Evolutionary conservation across 37 sponge, comb jelly and placozoan species (phyloP), one percentile per base, ranked within the genome.

Genomic region (Diacarnus erythraeanus): DNA sequence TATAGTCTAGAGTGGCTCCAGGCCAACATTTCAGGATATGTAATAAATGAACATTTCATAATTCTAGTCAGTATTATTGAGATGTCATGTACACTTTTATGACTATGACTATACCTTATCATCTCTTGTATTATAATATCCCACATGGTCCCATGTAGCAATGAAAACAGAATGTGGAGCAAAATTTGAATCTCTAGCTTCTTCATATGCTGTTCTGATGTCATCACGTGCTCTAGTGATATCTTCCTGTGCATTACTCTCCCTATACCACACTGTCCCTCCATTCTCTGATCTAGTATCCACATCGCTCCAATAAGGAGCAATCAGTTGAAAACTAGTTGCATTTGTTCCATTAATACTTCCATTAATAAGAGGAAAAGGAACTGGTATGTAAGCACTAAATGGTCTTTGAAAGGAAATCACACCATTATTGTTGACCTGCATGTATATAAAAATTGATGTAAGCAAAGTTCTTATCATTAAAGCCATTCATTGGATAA

Each of bases 71-170:
- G n/a, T n/a, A n/a, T n/a, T n/a, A n/a, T n/a, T n/a, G n/a, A n/a
- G n/a, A n/a, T n/a, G n/a, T n/a, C n/a, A n/a, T n/a, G 51, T 47
- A 47, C 51, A 47, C 10, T n/a, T 47, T 15, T 15, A 12, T 47
- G 51, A 47, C n/a, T n/a, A n/a, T n/a, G n/a, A 47, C 51, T 12
- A 47, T 47, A 66, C 67, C 67, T 27, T 66, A 34, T 66, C 67
- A 27, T 9, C 20, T 0, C 31, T 8, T 1, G 2, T 8, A 66
- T 66, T 66, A 5, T 30, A 66, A 27, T 66, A 66, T 66, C 67
- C 67, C 31, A 66, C 67, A 66, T 66, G 67, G 31, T 66, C 67
- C 67, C 67, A 66, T 20, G 67, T 66, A 34, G 67, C 67, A 20
- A 66, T 27, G 31, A 66, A 66, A 27, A 66, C 36, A 20, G 67